Base-by-base conservation (phyloP, 2,797 vertebrate species). In the Artibeus lituratus region DNA sequence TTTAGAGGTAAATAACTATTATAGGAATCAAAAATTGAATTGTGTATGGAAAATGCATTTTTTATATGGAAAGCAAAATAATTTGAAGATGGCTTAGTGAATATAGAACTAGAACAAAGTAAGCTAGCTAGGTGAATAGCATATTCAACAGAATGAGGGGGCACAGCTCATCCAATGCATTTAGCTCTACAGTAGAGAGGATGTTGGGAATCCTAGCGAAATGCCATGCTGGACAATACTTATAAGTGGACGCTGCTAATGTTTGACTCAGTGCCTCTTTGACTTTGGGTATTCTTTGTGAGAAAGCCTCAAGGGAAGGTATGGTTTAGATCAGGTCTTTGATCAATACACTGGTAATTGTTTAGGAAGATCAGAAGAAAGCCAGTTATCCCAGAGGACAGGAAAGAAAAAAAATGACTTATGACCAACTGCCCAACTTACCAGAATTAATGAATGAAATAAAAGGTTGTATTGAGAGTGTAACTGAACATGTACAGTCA, bases 401-500 rank as follows among this genome's bases (percentile, higher is more conserved):
- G 18, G 7, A 82, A 89, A 92, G 89, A 62, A 57, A 88, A 19
- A 72, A 8, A 12, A 12, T 55, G 55, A 19, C 24, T 59, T 2
- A 76, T 51, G 7, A 26, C 37, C 18, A 87, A 24, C 72, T 96
- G 21, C 10, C 37, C 44, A 5, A 81, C 11, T 90, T 90, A 62
- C 9, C 6, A 51, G 35, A 95, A 88, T 91, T 91, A 94, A 84
- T 72, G 88, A 87, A 53, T 84, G 72, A 85, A 76, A 88, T 83
- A 80, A 93, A 96, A 62, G 82, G 35, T 55, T 35, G 3, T 55
- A 14, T 35, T 67, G 37, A 87, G 5, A 59, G 11, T 87, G 37
- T 29, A 88, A 55, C 37, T n/a, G 49, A 92, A 73, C 44, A 92
- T 78, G 15, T 82, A 29, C 55, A 49, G 39, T 32, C 55, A 49